These are phyloP conservation scores for Melitaea cinxia DNA, from an alignment of 1,140 invertebrate genomes.

Conservation along the genomic window DNA sequence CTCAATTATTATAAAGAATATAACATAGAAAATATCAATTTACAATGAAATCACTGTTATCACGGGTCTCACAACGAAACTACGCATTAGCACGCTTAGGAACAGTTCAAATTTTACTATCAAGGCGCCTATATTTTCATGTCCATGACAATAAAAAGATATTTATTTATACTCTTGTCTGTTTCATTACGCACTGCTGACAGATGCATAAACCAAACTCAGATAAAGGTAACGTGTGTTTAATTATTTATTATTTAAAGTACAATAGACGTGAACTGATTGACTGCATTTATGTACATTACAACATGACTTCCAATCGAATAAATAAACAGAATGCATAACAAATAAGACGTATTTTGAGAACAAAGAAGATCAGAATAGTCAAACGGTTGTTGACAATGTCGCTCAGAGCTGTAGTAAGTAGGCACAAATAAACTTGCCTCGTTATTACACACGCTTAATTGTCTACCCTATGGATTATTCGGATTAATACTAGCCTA, in stretches of 20 bases:
- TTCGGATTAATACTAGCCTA: too few species aligned
- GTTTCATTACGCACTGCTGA: slow-evolving; percentile 13
- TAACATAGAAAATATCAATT: too few species aligned
- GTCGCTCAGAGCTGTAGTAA: too few species aligned
- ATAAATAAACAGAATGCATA: too few species aligned
- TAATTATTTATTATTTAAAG: slow-evolving; percentile 8
- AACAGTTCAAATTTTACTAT: not conserved
- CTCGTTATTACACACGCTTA: too few species aligned
- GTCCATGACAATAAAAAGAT: not conserved
- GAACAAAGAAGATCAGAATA: too few species aligned
- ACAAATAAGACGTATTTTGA: not conserved
- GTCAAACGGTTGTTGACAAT: too few species aligned
- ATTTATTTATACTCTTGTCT: slow-evolving; percentile 6
- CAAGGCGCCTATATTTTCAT: not conserved
- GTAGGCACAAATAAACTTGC: too few species aligned
- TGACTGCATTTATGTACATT: slow-evolving; percentile 13
- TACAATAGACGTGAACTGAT: slow-evolving; percentile 15
- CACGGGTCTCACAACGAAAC: too few species aligned
- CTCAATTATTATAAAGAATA: too few species aligned
- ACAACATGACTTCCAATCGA: not conserved
- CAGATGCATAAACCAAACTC: slow-evolving; percentile 11
- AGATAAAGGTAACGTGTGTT: slow-evolving; percentile 18
- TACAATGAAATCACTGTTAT: too few species aligned
- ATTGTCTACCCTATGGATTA: too few species aligned
- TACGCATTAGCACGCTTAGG: not conserved